A percentile compares a stretch with the other conserved stretches of the same genome.
Evolutionary conservation across 2,888 invertebrate species (phyloP).

Genomic region (Dolomedes plantarius): DNA sequence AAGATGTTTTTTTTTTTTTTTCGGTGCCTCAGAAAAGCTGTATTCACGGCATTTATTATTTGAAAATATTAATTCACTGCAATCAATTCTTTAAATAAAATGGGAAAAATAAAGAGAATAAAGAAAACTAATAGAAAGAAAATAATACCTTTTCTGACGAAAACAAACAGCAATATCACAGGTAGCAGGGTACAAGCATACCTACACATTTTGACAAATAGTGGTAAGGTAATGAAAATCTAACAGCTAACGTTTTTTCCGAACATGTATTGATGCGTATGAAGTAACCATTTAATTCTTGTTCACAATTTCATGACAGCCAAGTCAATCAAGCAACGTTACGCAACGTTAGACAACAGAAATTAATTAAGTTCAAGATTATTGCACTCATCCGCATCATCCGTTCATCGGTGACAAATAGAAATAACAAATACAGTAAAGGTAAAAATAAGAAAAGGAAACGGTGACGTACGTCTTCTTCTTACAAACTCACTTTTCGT

Average conservation of each 20-base stretch:
- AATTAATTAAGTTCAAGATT: background rate
- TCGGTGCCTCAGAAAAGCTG: too few relatives aligned
- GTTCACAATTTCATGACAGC: slow-evolving; percentile 19
- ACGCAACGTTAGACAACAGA: background rate
- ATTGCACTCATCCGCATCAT: slow-evolving; percentile 11
- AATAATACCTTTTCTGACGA: slow-evolving; percentile 50
- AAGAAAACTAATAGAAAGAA: too few relatives aligned
- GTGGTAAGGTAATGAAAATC: slow-evolving; percentile 4
- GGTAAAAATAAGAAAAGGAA: slow-evolving; percentile 20
- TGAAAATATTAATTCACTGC: too few relatives aligned
- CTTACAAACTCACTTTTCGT: background rate
- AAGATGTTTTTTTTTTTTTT: too few relatives aligned
- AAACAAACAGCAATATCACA: slow-evolving; percentile 69
- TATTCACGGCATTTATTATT: too few relatives aligned
- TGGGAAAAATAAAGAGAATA: too few relatives aligned
- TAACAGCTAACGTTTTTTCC: slow-evolving; percentile 33
- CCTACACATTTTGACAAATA: slow-evolving; percentile 63
- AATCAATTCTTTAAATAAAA: too few relatives aligned
- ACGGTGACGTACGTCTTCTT: slow-evolving; percentile 39
- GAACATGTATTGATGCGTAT: slow-evolving; percentile 23
- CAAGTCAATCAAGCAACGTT: background rate
- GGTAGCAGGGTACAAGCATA: slow-evolving; percentile 63
- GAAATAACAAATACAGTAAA: background rate
- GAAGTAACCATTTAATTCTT: slow-evolving; percentile 23
- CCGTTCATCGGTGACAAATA: background rate